These are phyloP conservation scores for Gastracanthus pulcherrimus DNA, from an alignment of 2,888 invertebrate species.

Conservation along the genomic window DNA sequence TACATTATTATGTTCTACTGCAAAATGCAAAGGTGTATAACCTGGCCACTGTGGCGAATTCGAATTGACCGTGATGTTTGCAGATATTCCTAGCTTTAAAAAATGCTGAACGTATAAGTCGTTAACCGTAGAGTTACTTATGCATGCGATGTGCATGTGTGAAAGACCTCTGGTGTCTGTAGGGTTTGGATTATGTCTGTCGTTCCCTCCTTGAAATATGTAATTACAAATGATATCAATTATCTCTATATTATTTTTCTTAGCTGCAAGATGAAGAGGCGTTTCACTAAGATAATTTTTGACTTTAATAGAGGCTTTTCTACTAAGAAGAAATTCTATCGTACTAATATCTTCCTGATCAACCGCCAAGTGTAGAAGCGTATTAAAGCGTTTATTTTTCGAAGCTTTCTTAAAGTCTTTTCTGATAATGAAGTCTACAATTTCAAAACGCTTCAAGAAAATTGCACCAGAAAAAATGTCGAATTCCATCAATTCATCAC, in stretches of 20 bases:
- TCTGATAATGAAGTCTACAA: not conserved
- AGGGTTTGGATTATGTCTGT: not conserved
- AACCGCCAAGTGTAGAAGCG: not conserved
- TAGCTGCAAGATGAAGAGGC: not conserved
- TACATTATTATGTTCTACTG: not conserved
- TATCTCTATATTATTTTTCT: not conserved
- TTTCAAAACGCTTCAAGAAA: not conserved
- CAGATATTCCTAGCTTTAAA: not conserved
- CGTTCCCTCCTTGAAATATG: not conserved
- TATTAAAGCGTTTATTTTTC: not conserved
- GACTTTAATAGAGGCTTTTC: not conserved
- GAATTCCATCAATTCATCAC: not conserved
- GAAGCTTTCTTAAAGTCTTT: not conserved
- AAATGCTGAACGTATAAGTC: not conserved
- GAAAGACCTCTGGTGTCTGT: not conserved
- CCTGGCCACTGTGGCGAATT: not conserved
- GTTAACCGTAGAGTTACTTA: not conserved
- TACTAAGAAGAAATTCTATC: not conserved
- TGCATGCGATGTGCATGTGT: not conserved
- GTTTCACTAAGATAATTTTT: conserved; percentile 14
- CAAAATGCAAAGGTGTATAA: conserved; percentile 22
- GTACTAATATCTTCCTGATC: not conserved
- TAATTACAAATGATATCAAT: not conserved
- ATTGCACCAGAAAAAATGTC: not conserved
- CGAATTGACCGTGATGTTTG: not conserved